Evolutionary conservation across 2,888 invertebrate genomes (phyloP).

Genomic region (Merodon equestris): DNA sequence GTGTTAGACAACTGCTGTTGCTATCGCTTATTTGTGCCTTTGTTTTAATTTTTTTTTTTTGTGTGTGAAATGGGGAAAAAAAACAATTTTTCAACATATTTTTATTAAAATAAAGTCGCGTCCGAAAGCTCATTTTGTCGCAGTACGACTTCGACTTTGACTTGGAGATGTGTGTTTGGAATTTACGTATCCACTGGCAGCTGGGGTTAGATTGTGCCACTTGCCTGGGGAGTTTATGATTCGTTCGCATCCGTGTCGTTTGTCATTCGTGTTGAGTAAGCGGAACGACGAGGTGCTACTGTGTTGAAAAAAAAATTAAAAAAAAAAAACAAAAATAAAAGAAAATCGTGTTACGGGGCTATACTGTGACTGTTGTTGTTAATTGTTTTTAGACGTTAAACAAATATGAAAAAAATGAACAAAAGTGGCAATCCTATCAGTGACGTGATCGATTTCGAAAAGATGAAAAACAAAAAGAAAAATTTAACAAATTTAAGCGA

Average conservation of each 20-base stretch:
- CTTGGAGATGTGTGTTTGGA: conserved; percentile 35
- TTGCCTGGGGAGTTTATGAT: conserved; percentile 40
- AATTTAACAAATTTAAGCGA: background rate
- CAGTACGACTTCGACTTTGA: conserved; percentile 66
- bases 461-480: background rate
- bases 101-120: conserved; percentile 67
- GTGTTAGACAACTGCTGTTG: conserved; percentile 25
- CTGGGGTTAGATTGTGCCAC: background rate
- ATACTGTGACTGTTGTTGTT: conserved; percentile 24
- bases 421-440: background rate
- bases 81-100: conserved; percentile 50
- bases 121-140: conserved; percentile 67
- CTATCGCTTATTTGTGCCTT: conserved; percentile 22
- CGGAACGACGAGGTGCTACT: conserved; percentile 47
- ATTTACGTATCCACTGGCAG: no score
- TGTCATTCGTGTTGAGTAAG: conserved; percentile 64
- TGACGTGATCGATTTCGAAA: background rate
- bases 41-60: conserved; percentile 22
- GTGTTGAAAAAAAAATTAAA: background rate
- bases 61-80: background rate
- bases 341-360: conserved; percentile 18
- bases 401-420: background rate
- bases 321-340: conserved; percentile 1
- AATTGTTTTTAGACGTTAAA: conserved; percentile 11
- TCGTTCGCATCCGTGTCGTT: conserved; percentile 55